Evolutionary conservation across 1,140 invertebrate genomes (phyloP), one percentile per base, ranked within the genome.

Genomic region (Homalodisca vitripennis): DNA sequence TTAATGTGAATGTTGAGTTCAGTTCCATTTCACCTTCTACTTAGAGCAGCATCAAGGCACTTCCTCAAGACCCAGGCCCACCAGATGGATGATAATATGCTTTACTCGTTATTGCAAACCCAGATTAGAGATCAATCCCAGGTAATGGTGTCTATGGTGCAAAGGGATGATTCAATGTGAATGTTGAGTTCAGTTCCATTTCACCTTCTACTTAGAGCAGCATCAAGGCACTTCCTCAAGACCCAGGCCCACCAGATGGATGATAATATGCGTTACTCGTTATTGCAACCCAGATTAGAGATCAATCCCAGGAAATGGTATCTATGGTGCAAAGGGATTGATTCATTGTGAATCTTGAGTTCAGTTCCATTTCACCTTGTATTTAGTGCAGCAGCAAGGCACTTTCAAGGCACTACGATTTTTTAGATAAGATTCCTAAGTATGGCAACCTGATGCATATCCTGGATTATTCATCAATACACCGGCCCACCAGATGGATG

Each of bases 81-180:
- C 76, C 88, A 90, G 74, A 82, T 97, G 30, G 87, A 88, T 0
- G 92, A 96, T 74, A 93, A 96, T 73, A 91, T 93, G 75, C 85
- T 93, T 74, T 95, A 90, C 76, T 88, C 91, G 1, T 78, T 98
- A 20, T 82, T 98, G 30, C 92, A 97, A n/a, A 77, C 95, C 96
- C 0, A 90, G 93, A 71, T 83, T 98, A 31, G 95, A 98, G 81
- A 89, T 99, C 57, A 98, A 98, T 82, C 89, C 93, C 10, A 92
- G 89, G 91, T 92, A 81, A 84, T 80, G 77, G 68, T 31, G 29
- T 67, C 30, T 27, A 10, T 41, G 6, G 6, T 41, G 34, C 17
- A 41, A 6, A n/a, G n/a, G n/a, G n/a, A n/a, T n/a, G n/a, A n/a
- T n/a, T n/a, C n/a, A n/a, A n/a, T n/a, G n/a, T n/a, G n/a, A n/a